Percentiles rank a stretch among this genome's conserved stretches.
Evolutionary conservation across 2,797 vertebrate genomes (phyloP).

Genomic region (Paguma larvata): DNA sequence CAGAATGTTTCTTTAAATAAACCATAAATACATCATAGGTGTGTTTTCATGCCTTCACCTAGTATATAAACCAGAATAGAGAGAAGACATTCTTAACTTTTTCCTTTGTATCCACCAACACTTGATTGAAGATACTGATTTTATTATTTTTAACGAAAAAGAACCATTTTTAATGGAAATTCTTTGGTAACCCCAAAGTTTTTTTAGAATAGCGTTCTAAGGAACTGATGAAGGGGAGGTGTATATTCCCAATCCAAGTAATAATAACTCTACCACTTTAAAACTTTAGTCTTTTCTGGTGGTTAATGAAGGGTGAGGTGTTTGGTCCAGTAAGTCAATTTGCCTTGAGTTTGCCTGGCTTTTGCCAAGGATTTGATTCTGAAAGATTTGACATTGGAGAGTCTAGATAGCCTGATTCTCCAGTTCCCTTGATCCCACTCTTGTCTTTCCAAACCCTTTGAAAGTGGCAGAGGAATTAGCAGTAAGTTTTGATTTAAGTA

Average conservation of each 20-base stretch:
- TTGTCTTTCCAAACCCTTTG: not conserved
- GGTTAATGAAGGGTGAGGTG: not conserved
- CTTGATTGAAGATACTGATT: not conserved
- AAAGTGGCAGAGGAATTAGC: constrained; percentile 1
- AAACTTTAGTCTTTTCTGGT: not conserved
- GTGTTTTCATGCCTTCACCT: not conserved
- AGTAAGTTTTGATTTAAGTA: constrained; percentile 7
- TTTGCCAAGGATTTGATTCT: not conserved
- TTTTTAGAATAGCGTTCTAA: not conserved
- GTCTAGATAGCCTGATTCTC: not conserved
- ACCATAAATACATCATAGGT: not conserved
- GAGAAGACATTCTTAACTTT: not conserved
- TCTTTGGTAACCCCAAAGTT: not conserved
- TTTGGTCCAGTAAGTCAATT: not conserved
- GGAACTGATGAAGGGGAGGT: not conserved
- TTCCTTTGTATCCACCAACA: not conserved
- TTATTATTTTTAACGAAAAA: constrained; percentile 15
- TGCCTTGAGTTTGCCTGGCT: not conserved
- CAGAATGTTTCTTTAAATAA: not conserved
- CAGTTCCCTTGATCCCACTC: not conserved
- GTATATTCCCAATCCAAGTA: not conserved
- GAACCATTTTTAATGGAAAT: not conserved
- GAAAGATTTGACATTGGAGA: not conserved
- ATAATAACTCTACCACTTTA: not conserved
- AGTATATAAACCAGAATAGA: not conserved